Conservation (phyloP, 2,797 vertebrate genomes). For the Acanthopagrus latus region DNA sequence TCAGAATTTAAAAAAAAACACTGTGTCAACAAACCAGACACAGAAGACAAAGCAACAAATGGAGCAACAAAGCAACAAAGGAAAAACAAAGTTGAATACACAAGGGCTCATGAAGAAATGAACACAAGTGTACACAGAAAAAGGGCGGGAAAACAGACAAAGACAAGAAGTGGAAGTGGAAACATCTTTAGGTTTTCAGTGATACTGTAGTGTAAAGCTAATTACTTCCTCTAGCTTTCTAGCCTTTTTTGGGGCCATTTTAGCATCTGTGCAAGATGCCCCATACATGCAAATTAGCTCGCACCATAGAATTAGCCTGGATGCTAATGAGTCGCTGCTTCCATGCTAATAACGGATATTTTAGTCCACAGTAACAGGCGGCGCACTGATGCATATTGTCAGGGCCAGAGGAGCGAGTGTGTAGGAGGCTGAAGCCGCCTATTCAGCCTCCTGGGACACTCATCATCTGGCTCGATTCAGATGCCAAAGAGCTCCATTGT, state of each 20-base stretch:
- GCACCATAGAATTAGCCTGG: constrained; percentile 43
- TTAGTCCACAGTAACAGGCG: constrained; percentile 59
- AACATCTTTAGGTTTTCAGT: neutral
- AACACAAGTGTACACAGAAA: too few species aligned
- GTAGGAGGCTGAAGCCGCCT: constrained; percentile 77
- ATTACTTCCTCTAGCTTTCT: neutral
- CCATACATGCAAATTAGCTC: constrained; percentile 34
- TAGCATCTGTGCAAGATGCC: constrained; percentile 24
- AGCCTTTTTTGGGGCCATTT: neutral
- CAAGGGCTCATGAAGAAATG: too few species aligned
- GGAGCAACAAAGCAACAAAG: too few species aligned
- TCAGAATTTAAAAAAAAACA: too few species aligned
- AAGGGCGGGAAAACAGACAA: too few species aligned
- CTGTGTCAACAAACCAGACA: too few species aligned
- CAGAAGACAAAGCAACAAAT: too few species aligned
- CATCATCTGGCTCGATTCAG: constrained; percentile 78
- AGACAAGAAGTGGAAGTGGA: too few species aligned
- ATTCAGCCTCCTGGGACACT: constrained; percentile 77
- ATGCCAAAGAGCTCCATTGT: constrained; percentile 81
- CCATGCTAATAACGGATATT: constrained; percentile 68
- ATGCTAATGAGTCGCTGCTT: constrained; percentile 53
- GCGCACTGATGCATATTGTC: constrained; percentile 69
- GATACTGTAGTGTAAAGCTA: neutral
- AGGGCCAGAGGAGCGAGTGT: constrained; percentile 60
- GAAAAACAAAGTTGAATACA: too few species aligned